These are phyloP conservation scores for Cantharis rufa DNA, from an alignment of 2,888 invertebrate species.

Conservation along the genomic window DNA sequence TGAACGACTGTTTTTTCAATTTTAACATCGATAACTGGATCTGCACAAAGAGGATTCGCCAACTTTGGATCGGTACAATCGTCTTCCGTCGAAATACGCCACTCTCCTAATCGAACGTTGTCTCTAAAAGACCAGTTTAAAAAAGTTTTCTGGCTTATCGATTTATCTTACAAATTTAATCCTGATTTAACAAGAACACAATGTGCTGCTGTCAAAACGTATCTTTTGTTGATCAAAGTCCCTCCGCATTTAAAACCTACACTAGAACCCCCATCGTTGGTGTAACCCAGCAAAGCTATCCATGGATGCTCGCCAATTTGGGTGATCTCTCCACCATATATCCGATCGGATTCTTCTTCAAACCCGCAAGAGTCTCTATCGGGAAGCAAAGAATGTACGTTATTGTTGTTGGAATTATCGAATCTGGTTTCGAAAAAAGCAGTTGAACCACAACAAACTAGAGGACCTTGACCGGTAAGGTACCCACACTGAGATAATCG, in stretches of 20 bases:
- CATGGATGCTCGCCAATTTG: neutral
- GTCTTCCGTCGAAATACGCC: neutral
- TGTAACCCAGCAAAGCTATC: constrained; percentile 50
- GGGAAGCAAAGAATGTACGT: neutral
- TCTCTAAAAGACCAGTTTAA: neutral
- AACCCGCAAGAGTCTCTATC: neutral
- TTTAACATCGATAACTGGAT: constrained; percentile 47
- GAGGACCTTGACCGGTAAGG: constrained; percentile 47
- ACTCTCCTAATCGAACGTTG: neutral
- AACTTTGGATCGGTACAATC: constrained; percentile 3
- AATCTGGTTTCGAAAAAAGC: neutral
- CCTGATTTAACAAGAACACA: constrained; percentile 60
- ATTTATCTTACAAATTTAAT: neutral
- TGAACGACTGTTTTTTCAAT: constrained; percentile 52
- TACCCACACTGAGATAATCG: constrained; percentile 56
- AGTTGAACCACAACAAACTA: constrained; percentile 45
- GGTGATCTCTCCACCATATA: constrained; percentile 24
- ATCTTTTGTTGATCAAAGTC: constrained; percentile 67
- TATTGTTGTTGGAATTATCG: neutral
- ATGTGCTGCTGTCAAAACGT: constrained; percentile 75
- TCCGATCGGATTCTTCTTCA: neutral
- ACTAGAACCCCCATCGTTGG: constrained; percentile 12
- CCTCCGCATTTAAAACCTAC: constrained; percentile 50
- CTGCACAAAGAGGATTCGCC: constrained; percentile 48
- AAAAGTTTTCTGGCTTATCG: neutral